Base-by-base conservation (phyloP, 2,888 invertebrate species). In the Drosophila eohydei region DNA sequence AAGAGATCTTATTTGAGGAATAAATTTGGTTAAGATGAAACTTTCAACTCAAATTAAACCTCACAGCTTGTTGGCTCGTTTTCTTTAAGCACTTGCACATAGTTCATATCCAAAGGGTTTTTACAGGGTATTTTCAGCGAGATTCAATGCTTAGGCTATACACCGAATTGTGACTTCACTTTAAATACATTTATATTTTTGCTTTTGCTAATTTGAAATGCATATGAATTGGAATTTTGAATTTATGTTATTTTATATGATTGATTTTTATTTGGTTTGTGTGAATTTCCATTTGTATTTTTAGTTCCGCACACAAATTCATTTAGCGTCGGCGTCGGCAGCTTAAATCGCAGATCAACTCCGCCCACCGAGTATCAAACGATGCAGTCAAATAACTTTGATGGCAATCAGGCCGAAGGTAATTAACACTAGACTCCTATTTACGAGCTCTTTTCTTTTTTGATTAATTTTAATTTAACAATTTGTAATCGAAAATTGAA, bases 321-420 rank as follows among this genome's bases (percentile, higher is more conserved):
- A 59, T 81, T 86, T 72, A 90, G 89, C 78, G 84, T 84, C 61
- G 83, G 85, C 60, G 78, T 81, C 73, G 81, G 82, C 61, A 77
- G 82, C 73, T 50, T 87, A 44, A 85, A 88, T 65, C 90, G 91
- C 62, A 91, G 89, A 79, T 80, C 88, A 67, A 90, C 90, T 46
- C 91, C 92, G 76, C 90, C 92, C 70, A 88, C 82, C 74, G 92
- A 92, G 44, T 86, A 87, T 71, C 91, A 91, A 84, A 78, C 81
- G 65, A 78, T 82, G 71, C 90, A 91, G 60, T 86, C 91, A 71
- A 89, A 84, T 78, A 78, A 81, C 44, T 84, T 82, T 64, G 80
- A 87, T 65, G 76, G 73, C 65, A 80, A 79, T 70, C 85, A 88
- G 66, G 91, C 90, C 70, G 93, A 92, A 91, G 93, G 92, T 92